A percentile compares a stretch with the other conserved stretches of the same genome.
phyloP scores from a whole-genome alignment of 2,888 invertebrate species.

The Nephrocerus scutellatus region DNA sequence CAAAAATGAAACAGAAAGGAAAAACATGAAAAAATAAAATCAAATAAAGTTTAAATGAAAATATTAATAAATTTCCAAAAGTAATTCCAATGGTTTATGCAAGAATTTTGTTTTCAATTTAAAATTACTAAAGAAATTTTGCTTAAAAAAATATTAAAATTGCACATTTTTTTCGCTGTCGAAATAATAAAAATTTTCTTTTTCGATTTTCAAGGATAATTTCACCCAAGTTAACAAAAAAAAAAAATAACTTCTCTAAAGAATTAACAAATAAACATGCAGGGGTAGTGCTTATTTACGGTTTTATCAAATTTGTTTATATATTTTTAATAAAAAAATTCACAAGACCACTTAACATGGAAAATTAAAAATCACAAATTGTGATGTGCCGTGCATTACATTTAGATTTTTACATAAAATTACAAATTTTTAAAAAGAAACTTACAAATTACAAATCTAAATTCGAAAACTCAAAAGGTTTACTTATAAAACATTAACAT shows the following conservation, averaged over 20 bases:
- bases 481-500: conserved; percentile 10
- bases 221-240: too few species aligned
- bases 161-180: conserved; percentile 14
- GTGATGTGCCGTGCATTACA: too few species aligned
- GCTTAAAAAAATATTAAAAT: conserved; percentile 8
- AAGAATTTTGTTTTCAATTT: conserved; percentile 35
- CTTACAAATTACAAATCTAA: conserved; percentile 1
- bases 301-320: too few species aligned
- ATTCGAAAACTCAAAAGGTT: conserved; percentile 8
- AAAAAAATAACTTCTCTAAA: too few species aligned
- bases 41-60: conserved; percentile 13
- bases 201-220: too few species aligned
- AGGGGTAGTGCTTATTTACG: too few species aligned
- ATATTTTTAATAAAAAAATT: too few species aligned
- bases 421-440: conserved; percentile 5
- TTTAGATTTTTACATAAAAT: conserved; percentile 1
- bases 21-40: conserved; percentile 10
- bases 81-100: conserved; percentile 46
- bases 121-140: too few species aligned
- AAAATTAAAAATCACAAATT: too few species aligned
- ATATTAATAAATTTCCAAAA: conserved; percentile 15
- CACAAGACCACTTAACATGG: too few species aligned
- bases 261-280: too few species aligned
- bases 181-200: conserved; percentile 22
- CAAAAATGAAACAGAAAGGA: conserved; percentile 15